Evolutionary conservation across 2,797 vertebrate genomes (phyloP).

Genomic region (Heterohyrax brucei): DNA sequence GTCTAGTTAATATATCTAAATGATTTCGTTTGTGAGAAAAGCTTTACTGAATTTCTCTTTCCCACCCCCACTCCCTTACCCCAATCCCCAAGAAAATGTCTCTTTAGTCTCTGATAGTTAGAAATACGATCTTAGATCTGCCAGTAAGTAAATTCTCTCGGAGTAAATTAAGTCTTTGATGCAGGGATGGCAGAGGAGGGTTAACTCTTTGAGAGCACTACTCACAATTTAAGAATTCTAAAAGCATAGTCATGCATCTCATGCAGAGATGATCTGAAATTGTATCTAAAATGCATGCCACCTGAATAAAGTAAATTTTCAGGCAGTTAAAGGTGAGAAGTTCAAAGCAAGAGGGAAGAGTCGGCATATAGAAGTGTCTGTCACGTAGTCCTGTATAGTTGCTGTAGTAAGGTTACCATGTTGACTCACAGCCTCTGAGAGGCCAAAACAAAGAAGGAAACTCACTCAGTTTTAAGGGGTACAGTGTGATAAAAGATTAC

Average conservation of each 20-base stretch:
- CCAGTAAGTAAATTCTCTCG: constrained; percentile 22
- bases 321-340: background rate
- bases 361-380: background rate
- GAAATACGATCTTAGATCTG: constrained; percentile 3
- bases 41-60: background rate
- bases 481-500: background rate
- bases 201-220: background rate
- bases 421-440: background rate
- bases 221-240: constrained; percentile 14
- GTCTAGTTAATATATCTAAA: constrained; percentile 34
- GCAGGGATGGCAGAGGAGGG: background rate
- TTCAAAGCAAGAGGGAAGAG: background rate
- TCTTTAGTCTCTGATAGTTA: background rate
- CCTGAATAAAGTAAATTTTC: constrained; percentile 45
- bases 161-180: constrained; percentile 16
- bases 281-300: constrained; percentile 36
- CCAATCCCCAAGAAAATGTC: background rate
- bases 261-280: background rate
- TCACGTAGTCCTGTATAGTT: background rate
- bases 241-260: background rate
- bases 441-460: background rate
- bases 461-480: constrained; percentile 18
- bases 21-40: constrained; percentile 51
- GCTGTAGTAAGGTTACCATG: background rate
- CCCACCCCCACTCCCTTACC: too few species aligned